These are phyloP conservation scores for Pachyuromys duprasi DNA, from an alignment of 2,797 vertebrate species.

Conservation along the genomic window DNA sequence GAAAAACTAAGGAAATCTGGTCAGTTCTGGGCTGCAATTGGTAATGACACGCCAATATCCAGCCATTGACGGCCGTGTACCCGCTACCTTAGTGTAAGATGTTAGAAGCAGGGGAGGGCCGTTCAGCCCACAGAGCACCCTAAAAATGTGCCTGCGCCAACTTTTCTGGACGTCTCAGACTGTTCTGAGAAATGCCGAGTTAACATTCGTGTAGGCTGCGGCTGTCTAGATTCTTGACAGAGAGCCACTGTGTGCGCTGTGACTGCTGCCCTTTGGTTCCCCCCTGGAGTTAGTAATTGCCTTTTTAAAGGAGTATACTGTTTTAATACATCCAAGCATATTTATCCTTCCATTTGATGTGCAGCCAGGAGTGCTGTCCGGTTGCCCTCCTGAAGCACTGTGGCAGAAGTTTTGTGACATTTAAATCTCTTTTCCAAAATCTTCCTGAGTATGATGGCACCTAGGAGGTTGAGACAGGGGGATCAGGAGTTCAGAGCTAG, in stretches of 20 bases:
- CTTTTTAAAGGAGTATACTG: background rate
- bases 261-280: background rate
- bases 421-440: background rate
- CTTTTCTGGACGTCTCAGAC: no score
- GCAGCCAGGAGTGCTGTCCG: background rate
- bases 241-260: no score
- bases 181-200: no score
- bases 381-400: background rate
- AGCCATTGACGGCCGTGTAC: background rate
- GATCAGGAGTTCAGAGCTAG: background rate
- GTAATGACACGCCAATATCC: background rate
- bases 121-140: background rate
- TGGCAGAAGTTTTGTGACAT: background rate
- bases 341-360: background rate
- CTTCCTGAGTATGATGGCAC: background rate
- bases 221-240: no score
- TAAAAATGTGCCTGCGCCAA: background rate
- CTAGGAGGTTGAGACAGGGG: background rate
- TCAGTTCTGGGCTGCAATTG: background rate
- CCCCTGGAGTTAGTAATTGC: constrained; percentile 13
- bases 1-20: background rate
- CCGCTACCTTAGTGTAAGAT: background rate
- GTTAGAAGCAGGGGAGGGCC: background rate
- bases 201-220: no score
- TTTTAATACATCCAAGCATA: background rate